Conservation (phyloP, 2,113 vertebrate genomes). For the Acanthisitta chloris region DNA sequence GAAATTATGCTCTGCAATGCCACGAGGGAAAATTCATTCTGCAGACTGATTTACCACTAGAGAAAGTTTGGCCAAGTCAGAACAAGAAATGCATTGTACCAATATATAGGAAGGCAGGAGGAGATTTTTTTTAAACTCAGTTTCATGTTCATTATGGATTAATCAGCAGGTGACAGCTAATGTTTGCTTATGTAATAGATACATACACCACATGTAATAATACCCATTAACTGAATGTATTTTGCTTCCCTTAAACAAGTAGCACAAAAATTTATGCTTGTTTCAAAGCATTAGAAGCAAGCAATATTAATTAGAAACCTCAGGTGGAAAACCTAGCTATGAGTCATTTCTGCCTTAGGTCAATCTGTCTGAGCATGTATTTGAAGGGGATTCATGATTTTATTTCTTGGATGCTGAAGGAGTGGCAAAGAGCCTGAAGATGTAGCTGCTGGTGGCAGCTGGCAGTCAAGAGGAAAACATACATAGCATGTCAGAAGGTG, state of each 20-base stretch:
- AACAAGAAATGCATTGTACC: background rate
- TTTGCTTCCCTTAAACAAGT: background rate
- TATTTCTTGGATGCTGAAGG: background rate
- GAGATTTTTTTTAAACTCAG: background rate
- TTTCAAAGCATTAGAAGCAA: background rate
- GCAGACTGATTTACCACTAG: background rate
- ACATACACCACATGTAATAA: background rate
- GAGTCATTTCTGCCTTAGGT: background rate
- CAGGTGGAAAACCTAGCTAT: background rate
- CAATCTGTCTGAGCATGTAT: background rate
- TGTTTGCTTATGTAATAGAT: background rate
- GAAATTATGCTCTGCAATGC: background rate
- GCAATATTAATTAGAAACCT: background rate
- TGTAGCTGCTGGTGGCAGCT: background rate
- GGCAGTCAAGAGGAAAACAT: background rate
- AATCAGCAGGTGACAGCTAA: background rate
- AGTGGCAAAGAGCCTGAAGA: background rate
- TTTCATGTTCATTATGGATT: background rate
- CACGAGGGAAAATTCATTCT: background rate
- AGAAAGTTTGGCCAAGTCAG: background rate
- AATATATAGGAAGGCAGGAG: background rate
- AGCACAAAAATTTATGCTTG: background rate
- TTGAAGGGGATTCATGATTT: background rate
- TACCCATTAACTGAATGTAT: background rate
- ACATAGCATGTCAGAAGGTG: background rate